Evolutionary conservation across 2,113 vertebrate genomes (phyloP), one percentile per base, ranked within the genome.

Genomic region (Micromys minutus): DNA sequence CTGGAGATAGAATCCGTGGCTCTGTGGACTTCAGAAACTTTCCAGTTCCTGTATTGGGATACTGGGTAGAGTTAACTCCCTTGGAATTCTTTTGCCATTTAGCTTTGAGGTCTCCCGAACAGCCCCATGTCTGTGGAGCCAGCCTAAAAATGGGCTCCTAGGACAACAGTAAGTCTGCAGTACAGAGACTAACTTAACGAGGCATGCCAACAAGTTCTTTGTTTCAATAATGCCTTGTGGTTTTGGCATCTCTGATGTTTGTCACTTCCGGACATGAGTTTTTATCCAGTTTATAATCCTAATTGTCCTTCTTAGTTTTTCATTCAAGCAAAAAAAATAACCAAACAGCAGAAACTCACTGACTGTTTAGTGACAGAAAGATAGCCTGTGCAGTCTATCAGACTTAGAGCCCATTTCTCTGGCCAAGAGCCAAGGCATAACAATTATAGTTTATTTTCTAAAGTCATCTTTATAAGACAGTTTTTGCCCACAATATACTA

Each of bases 241-340:
- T 59, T 83, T 69, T 59, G 26, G 34, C 31, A 72, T 63, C 47
- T 79, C 79, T 8, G 12, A 0, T 71, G 61, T 69, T 7, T 79
- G 69, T 86, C 24, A 79, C 17, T 69, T 19, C 39, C 15, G 16
- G 12, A 77, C 8, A 36, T 39, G 77, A 42, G 26, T 8, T n/a
- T 90, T 69, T 76, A 59, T 85, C 61, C 84, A 69, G 50, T 59
- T 69, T n/a, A 90, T 76, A 69, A 86, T 77, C 80, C 59, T 76
- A 59, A 76, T 76, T 75, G 21, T 74, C 67, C 57, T 94, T 80
- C 52, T 87, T 52, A 55, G 45, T 61, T 80, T 67, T 59, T 67
- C 17, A 69, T 47, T 67, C 79, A 76, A 90, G 47, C 22, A 65
- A 24, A 90, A n/a, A 89, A 63, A 45, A 55, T 59, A 94, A 69